Base-by-base conservation (phyloP, 2,888 invertebrate species). In the Mythimna loreyi region DNA sequence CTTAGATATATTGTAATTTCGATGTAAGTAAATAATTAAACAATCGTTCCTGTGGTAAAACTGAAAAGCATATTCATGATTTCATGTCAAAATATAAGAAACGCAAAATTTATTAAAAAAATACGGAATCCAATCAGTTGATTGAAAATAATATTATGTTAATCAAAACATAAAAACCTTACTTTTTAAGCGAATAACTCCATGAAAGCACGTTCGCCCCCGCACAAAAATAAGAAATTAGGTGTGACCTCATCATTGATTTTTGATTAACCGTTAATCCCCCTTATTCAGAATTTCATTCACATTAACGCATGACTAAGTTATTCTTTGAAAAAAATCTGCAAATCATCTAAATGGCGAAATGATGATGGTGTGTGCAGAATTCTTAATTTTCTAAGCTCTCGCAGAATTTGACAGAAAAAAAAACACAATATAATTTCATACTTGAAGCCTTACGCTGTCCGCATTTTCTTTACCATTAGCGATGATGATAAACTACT, bases 221-320 rank as follows among this genome's bases (percentile, higher is more conserved):
- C 60, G 40, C 66, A 64, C 50, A 55, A 60, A 71, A 50, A 28
- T 59, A 13, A 63, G 13, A 65, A 77, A 83, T 77, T 58, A 74
- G 30, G 28, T 70, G 67, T 70, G 83, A 67, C 65, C 60, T 63
- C 78, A 62, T 28, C 81, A 69, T 67, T 57, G 58, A 59, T 50
- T 71, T 43, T 53, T 40, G 23, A 49, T 56, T n/a, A 64, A 81
- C 81, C 75, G 84, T 78, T 82, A 82, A 75, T 81, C 58, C 58
- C 13, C 36, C 30, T 60, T 60, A 69, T 72, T 66, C 65, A 59
- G 21, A 71, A 71, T 56, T 71, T 61, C 55, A 74, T 78, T 72
- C 58, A 58, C 66, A 64, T 71, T 67, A 74, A 52, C 47, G 43
- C 67, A 72, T 83, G 71, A 72, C 66, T 63, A 64, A 65, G 58